These are phyloP conservation scores for Pollicipes pollicipes DNA, from an alignment of 1,140 invertebrate genomes.

Conservation along the genomic window DNA sequence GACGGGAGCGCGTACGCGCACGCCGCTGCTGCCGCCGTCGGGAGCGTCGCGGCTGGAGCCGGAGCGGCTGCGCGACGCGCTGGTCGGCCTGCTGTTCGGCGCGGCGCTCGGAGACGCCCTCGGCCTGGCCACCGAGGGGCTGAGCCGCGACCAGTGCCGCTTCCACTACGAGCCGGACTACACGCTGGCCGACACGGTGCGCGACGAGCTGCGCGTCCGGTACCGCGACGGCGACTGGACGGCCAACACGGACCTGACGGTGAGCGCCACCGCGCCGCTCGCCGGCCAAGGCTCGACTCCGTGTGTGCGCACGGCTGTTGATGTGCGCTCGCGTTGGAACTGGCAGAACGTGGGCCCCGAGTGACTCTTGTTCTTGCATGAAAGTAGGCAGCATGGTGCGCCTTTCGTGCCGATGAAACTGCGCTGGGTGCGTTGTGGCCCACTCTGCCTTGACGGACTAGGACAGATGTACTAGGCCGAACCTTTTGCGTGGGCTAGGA, in stretches of 20 bases:
- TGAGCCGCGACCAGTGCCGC: conserved; percentile 24
- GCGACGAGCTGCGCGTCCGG: background rate
- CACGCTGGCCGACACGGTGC: background rate
- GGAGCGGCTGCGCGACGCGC: background rate
- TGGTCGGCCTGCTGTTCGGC: conserved; percentile 28
- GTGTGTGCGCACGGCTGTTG: too few relatives aligned
- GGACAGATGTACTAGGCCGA: too few relatives aligned
- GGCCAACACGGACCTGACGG: background rate
- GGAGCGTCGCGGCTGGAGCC: conserved; percentile 15
- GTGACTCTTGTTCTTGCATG: too few relatives aligned
- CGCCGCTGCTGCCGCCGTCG: conserved; percentile 26
- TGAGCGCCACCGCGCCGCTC: too few relatives aligned
- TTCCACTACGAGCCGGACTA: conserved; percentile 26
- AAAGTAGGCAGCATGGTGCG: too few relatives aligned
- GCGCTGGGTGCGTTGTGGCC: too few relatives aligned
- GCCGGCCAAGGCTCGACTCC: too few relatives aligned
- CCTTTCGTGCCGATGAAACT: too few relatives aligned
- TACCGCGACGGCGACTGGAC: background rate
- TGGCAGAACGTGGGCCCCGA: too few relatives aligned
- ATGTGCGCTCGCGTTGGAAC: too few relatives aligned
- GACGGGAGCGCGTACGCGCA: conserved; percentile 26
- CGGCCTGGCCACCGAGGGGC: conserved; percentile 26
- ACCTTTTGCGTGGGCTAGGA: too few relatives aligned
- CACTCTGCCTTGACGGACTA: too few relatives aligned
- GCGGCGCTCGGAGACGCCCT: conserved; percentile 29